A percentile compares a stretch with the other conserved stretches of the same genome.
Evolutionary conservation across 2,797 vertebrate species (phyloP).

Genomic region (Squalus acanthias): DNA sequence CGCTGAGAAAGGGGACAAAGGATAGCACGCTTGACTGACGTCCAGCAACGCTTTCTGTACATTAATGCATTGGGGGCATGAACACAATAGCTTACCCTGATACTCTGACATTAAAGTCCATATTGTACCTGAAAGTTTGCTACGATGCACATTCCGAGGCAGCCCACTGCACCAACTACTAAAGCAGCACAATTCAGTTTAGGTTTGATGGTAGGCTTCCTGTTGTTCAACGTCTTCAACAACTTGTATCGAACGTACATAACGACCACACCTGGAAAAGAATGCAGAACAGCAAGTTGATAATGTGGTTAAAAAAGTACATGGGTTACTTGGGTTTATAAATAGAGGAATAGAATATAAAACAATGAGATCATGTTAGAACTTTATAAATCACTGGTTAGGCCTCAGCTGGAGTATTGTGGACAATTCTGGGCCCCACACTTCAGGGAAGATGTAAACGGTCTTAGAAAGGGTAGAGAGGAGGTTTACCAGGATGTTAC

Average conservation of each 20-base stretch:
- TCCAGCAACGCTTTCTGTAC: background rate
- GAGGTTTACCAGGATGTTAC: too few species aligned
- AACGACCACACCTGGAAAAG: conserved; percentile 66
- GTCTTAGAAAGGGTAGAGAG: too few species aligned
- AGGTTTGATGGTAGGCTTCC: conserved; percentile 44
- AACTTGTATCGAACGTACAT: conserved; percentile 82
- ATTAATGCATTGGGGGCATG: background rate
- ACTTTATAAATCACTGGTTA: too few species aligned
- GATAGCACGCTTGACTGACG: background rate
- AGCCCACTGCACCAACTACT: conserved; percentile 65
- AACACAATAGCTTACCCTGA: background rate
- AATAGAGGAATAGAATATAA: too few species aligned
- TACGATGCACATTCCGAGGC: conserved; percentile 81
- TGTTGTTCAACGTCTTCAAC: conserved; percentile 68
- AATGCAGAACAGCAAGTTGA: background rate
- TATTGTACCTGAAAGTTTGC: conserved; percentile 86
- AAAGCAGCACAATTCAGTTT: conserved; percentile 62
- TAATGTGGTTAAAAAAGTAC: too few species aligned
- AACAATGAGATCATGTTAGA: too few species aligned
- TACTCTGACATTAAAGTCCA: too few species aligned
- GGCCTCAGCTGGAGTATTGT: too few species aligned
- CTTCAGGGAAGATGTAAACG: too few species aligned
- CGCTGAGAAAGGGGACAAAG: background rate
- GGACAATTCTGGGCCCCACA: too few species aligned
- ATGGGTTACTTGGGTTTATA: too few species aligned